Evolutionary conservation across 2,113 vertebrate genomes (phyloP).

Genomic region (Tringa solitaria): DNA sequence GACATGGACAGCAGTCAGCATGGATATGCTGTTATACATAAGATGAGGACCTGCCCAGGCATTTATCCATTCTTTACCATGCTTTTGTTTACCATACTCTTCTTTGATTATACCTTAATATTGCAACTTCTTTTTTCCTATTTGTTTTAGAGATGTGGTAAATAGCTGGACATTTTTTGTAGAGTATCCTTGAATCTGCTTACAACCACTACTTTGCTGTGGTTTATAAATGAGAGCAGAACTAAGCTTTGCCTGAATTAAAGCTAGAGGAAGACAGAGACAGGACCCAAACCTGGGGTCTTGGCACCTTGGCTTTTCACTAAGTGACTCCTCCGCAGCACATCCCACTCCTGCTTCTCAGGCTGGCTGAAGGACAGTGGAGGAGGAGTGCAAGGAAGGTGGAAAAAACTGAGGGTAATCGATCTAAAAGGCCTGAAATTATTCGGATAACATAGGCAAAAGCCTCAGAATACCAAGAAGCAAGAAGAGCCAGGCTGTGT

Average conservation of each 20-base stretch:
- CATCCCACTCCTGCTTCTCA: accelerated
- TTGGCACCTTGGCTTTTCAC: neutral
- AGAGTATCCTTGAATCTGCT: neutral
- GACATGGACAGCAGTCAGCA: neutral
- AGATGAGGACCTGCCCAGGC: neutral
- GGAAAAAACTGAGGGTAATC: neutral
- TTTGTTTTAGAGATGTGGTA: neutral
- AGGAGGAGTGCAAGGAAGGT: neutral
- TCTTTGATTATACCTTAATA: neutral
- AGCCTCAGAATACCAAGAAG: neutral
- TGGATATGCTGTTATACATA: neutral
- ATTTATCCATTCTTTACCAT: neutral
- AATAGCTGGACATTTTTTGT: neutral
- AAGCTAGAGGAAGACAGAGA: neutral
- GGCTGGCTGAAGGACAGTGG: neutral
- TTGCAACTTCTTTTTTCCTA: neutral
- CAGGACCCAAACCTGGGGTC: neutral
- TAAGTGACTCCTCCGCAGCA: neutral
- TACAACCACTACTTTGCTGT: neutral
- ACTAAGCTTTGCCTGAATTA: neutral
- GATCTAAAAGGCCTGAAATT: neutral
- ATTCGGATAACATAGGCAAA: neutral
- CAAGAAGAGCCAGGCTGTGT: neutral
- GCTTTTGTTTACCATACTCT: neutral
- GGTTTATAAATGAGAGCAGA: neutral